These are phyloP conservation scores for Oncorhynchus keta DNA, from an alignment of 2,113 vertebrate species.

Conservation along the genomic window DNA sequence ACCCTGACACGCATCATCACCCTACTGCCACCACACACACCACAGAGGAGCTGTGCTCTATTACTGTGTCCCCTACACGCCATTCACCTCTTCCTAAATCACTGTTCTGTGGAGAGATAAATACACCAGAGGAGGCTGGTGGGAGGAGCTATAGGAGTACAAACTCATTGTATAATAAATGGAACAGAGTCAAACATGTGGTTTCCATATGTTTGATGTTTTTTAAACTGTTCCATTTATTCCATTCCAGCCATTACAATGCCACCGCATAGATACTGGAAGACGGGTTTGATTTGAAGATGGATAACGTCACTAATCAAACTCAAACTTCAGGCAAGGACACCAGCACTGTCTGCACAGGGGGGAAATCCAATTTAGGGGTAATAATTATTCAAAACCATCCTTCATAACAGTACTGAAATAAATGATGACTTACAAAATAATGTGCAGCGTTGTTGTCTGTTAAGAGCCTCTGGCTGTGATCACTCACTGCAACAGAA, in stretches of 20 bases:
- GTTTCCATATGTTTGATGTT: too few species aligned
- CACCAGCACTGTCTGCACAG: conserved; percentile 14
- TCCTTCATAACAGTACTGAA: conserved; percentile 33
- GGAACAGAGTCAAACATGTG: too few species aligned
- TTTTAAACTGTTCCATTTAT: too few species aligned
- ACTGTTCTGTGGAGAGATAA: neutral
- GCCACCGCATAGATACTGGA: neutral
- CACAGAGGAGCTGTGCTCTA: neutral
- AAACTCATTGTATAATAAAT: too few species aligned
- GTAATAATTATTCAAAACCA: conserved; percentile 31
- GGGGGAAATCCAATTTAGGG: conserved; percentile 6
- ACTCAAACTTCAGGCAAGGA: conserved; percentile 21
- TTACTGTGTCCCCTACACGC: neutral
- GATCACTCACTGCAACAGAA: conserved; percentile 56
- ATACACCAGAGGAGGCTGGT: neutral
- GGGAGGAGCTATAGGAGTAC: too few species aligned
- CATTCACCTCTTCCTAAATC: neutral
- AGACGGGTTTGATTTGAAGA: neutral
- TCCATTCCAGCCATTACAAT: neutral
- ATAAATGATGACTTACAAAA: conserved; percentile 63
- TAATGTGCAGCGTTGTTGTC: conserved; percentile 66
- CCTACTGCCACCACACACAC: neutral
- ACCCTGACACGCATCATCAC: neutral
- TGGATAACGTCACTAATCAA: neutral
- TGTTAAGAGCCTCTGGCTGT: conserved; percentile 49